Percentiles rank a stretch among this genome's conserved stretches.
phyloP scores from a whole-genome alignment of 2,888 invertebrate species.

The Colostygia pectinataria region DNA sequence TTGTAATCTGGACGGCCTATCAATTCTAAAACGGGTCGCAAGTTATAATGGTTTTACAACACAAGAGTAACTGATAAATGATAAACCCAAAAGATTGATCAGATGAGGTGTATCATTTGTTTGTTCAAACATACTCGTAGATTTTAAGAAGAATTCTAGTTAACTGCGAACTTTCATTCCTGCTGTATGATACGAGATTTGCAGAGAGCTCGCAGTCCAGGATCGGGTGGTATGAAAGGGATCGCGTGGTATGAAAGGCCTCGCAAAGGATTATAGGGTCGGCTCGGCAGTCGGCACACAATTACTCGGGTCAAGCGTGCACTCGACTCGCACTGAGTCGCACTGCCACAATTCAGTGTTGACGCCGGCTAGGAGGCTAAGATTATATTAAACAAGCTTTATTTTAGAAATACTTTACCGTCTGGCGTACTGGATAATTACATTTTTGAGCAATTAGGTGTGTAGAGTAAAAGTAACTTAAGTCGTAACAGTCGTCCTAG shows the following conservation, averaged over 20 bases:
- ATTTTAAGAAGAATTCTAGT: no score
- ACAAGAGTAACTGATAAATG: no score
- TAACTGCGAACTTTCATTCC: not conserved
- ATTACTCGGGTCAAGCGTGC: slow-evolving; percentile 73
- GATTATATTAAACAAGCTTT: slow-evolving; percentile 13
- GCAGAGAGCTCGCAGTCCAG: not conserved
- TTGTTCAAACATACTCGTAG: no score
- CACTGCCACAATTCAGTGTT: slow-evolving; percentile 42
- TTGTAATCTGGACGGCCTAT: no score
- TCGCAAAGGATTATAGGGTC: slow-evolving; percentile 54
- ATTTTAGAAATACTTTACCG: slow-evolving; percentile 1
- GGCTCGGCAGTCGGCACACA: slow-evolving; percentile 54
- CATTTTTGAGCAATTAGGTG: no score
- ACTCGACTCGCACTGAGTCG: slow-evolving; percentile 42
- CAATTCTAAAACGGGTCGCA: no score
- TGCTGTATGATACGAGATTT: not conserved
- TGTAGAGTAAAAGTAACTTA: no score
- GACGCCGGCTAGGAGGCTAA: slow-evolving; percentile 18
- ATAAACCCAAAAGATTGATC: no score
- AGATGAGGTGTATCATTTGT: no score
- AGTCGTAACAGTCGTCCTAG: no score
- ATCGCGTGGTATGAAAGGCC: slow-evolving; percentile 30
- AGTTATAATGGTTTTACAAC: no score
- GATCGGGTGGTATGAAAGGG: slow-evolving; percentile 7
- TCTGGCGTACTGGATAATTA: not conserved